Percentiles rank a stretch among this genome's conserved stretches.
Conservation (phyloP, 2,797 vertebrate genomes). For the Harpagifer antarcticus region DNA sequence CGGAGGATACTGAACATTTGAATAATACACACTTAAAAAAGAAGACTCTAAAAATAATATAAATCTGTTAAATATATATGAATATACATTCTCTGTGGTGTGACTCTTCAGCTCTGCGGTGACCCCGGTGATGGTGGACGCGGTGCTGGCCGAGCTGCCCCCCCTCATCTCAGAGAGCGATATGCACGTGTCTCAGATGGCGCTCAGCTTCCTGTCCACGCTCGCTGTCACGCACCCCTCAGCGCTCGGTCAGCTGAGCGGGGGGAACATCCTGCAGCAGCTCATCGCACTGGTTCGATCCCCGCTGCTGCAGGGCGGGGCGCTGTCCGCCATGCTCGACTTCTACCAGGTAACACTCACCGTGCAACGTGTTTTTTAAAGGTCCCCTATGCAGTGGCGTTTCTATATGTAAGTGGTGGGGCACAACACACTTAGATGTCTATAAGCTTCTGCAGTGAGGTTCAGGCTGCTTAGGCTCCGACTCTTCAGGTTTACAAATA, state of each 20-base stretch:
- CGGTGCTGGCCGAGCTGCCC: slow-evolving; percentile 96
- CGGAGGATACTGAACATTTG: too few relatives aligned
- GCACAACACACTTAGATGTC: too few relatives aligned
- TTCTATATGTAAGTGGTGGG: too few relatives aligned
- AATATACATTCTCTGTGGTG: too few relatives aligned
- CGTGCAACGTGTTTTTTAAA: too few relatives aligned
- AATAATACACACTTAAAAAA: too few relatives aligned
- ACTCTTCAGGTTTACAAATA: too few relatives aligned
- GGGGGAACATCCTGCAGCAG: slow-evolving; percentile 93
- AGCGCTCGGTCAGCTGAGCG: slow-evolving; percentile 95
- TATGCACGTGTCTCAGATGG: slow-evolving; percentile 99
- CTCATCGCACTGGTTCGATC: slow-evolving; percentile 96
- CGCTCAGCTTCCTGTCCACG: slow-evolving; percentile 97
- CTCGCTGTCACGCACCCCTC: slow-evolving; percentile 97
- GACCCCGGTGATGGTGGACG: slow-evolving; percentile 97
- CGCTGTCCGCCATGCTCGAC: slow-evolving; percentile 97
- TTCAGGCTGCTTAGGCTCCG: too few relatives aligned
- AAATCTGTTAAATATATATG: too few relatives aligned
- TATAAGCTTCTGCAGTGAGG: too few relatives aligned
- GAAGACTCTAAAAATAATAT: too few relatives aligned
- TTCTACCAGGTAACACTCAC: slow-evolving; percentile 85
- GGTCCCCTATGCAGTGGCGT: too few relatives aligned
- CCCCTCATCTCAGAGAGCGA: slow-evolving; percentile 98
- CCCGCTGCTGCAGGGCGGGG: slow-evolving; percentile 96
- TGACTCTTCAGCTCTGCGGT: slow-evolving; percentile 77